Conservation (phyloP, 2,888 invertebrate species). For the Bruchidius siliquastri region DNA sequence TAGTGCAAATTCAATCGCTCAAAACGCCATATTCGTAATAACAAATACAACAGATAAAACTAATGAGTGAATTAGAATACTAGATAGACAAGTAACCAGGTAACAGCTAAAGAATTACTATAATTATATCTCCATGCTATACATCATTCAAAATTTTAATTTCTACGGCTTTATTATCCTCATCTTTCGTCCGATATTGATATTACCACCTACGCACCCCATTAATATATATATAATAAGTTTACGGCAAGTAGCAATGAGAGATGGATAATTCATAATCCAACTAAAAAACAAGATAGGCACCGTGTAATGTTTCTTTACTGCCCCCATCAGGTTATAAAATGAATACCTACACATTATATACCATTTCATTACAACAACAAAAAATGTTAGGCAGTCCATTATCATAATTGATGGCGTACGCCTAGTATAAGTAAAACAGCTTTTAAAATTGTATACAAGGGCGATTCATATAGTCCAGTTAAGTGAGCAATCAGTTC, state of each 20-base stretch:
- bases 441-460: background rate
- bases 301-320: background rate
- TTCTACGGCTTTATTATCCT: background rate
- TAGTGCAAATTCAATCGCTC: too few relatives aligned
- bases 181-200: background rate
- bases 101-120: too few relatives aligned
- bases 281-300: background rate
- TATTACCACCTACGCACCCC: background rate
- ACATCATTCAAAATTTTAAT: too few relatives aligned
- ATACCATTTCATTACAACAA: background rate
- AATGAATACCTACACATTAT: background rate
- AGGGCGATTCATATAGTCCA: background rate
- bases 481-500: too few relatives aligned
- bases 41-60: too few relatives aligned
- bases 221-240: too few relatives aligned
- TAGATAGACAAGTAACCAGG: too few relatives aligned
- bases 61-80: too few relatives aligned
- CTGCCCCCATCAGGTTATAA: background rate
- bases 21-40: too few relatives aligned
- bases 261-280: background rate
- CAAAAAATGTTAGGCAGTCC: background rate
- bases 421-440: background rate
- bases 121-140: too few relatives aligned
- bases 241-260: background rate
- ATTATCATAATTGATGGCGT: background rate